Conservation (phyloP, 2,888 invertebrate genomes). For the Heteromurus nitidus region DNA sequence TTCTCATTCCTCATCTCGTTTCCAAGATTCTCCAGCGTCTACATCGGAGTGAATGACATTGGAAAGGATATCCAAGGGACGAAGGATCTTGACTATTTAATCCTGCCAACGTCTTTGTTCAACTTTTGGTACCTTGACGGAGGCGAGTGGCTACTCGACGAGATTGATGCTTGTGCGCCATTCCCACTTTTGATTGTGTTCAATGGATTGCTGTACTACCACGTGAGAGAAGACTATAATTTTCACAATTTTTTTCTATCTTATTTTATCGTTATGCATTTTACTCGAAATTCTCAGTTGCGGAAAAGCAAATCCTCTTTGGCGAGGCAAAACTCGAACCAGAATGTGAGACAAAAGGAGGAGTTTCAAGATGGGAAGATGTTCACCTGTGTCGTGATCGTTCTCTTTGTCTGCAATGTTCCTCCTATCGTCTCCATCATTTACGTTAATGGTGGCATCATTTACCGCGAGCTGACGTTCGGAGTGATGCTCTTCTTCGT, state of each 20-base stretch:
- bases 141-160: background rate
- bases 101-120: background rate
- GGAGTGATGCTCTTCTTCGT: background rate
- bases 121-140: background rate
- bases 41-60: background rate
- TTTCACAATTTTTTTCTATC: background rate
- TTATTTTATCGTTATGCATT: background rate
- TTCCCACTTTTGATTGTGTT: background rate
- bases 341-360: background rate
- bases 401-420: constrained; percentile 10
- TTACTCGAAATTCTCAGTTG: background rate
- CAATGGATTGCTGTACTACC: background rate
- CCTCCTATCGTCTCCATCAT: too few relatives aligned
- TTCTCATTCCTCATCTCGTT: background rate
- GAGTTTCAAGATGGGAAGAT: background rate
- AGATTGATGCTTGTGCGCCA: background rate
- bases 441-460: background rate
- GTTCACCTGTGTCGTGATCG: background rate
- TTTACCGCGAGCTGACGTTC: background rate
- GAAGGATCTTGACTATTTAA: background rate
- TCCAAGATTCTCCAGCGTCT: background rate
- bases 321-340: background rate
- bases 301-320: background rate
- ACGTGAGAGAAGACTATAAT: background rate
- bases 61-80: background rate